phyloP scores from a whole-genome alignment of 2,888 invertebrate species.

The Coelopa pilipes region DNA sequence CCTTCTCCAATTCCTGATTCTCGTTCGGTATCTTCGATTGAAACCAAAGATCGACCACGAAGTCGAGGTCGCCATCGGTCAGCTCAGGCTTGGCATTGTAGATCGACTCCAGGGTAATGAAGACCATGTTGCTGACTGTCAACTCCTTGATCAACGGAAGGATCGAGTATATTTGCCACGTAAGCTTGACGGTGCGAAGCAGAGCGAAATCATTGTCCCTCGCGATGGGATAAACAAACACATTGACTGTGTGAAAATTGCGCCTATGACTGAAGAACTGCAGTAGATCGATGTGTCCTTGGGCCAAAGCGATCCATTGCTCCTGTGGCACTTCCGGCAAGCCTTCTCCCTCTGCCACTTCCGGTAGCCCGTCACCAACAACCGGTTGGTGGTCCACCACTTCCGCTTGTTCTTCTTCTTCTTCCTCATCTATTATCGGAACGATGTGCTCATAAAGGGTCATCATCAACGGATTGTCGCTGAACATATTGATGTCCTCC shows the following conservation, averaged over 20 bases:
- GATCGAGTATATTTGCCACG: constrained; percentile 57
- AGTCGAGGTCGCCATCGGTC: neutral
- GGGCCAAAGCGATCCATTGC: constrained; percentile 40
- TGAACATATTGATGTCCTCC: constrained; percentile 54
- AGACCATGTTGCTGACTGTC: constrained; percentile 51
- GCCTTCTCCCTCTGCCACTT: neutral
- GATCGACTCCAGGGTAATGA: constrained; percentile 54
- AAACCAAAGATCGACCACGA: constrained; percentile 47
- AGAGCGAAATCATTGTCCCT: no score
- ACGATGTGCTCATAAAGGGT: constrained; percentile 52
- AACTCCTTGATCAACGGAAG: constrained; percentile 53
- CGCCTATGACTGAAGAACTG: constrained; percentile 42
- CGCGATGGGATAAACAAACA: constrained; percentile 44
- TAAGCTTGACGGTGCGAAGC: constrained; percentile 40
- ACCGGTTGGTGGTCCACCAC: neutral
- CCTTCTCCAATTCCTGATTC: constrained; percentile 36
- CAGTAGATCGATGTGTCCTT: constrained; percentile 46
- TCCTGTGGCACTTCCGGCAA: neutral
- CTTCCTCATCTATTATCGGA: constrained; percentile 23
- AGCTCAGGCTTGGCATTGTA: constrained; percentile 49
- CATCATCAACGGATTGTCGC: constrained; percentile 54
- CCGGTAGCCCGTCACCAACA: neutral
- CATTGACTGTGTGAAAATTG: constrained; percentile 16
- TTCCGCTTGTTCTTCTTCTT: constrained; percentile 31
- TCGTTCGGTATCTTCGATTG: constrained; percentile 43